Conservation (phyloP, 2,888 invertebrate species). For the Zaprionus lineosus region DNA sequence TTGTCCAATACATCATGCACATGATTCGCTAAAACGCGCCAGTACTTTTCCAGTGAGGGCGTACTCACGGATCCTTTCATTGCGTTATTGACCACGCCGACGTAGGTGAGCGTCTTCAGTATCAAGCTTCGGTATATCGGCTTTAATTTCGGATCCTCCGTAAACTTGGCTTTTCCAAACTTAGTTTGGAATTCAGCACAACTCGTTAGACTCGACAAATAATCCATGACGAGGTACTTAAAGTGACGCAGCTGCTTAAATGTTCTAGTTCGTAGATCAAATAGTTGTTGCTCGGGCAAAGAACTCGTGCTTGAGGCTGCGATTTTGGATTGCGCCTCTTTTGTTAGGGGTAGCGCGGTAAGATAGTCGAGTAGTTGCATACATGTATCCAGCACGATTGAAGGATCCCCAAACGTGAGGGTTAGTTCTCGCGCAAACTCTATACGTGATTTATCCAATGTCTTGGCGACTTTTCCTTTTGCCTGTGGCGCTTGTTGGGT, state of each 20-base stretch:
- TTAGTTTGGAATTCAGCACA: conserved; percentile 88
- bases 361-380: conserved; percentile 87
- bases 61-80: conserved; percentile 83
- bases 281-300: conserved; percentile 82
- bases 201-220: conserved; percentile 88
- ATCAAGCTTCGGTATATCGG: conserved; percentile 87
- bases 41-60: conserved; percentile 87
- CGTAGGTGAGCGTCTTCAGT: conserved; percentile 87
- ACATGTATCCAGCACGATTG: conserved; percentile 86
- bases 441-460: conserved; percentile 84
- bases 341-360: conserved; percentile 87
- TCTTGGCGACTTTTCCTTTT: conserved; percentile 5
- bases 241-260: conserved; percentile 91
- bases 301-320: conserved; percentile 24
- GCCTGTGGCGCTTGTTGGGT: conserved; percentile 74
- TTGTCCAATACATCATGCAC: conserved; percentile 91
- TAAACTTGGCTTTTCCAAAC: conserved; percentile 84
- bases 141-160: conserved; percentile 85
- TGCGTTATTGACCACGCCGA: conserved; percentile 86
- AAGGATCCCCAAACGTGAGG: conserved; percentile 86
- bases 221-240: conserved; percentile 90
- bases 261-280: conserved; percentile 86
- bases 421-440: conserved; percentile 88
- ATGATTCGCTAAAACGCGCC: conserved; percentile 91
- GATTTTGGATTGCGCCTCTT: conserved; percentile 66